Evolutionary conservation across 30 jellyfish, hydroid and myxozoan species (phyloP), one percentile per base, ranked within the genome.

Genomic region (Cassiopea xamachana): DNA sequence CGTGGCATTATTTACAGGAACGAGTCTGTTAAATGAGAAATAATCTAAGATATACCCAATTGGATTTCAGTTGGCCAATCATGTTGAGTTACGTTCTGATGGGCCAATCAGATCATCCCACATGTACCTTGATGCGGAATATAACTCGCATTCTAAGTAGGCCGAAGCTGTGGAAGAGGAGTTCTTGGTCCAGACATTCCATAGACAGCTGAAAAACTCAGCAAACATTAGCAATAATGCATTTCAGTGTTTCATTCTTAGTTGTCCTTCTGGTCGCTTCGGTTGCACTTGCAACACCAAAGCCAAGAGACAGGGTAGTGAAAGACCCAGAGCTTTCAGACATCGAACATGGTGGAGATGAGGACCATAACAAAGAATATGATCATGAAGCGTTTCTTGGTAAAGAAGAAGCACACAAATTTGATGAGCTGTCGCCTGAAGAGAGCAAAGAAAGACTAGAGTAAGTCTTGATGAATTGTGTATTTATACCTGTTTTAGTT

Each of bases 321-420:
- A 85, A 89, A 15, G 98, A 88, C 70, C 89, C 89, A 1, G 97
- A 88, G 43, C 87, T 93, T 0, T 93, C 98, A 7, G 86, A 85
- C n/a, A 64, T 90, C 71, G 95, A 69, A 60, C 98, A 93, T 77
- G 91, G 80, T n/a, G 84, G 73, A 45, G 95, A 73, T 77, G 89
- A 46, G 9, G 98, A 88, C 10, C 98, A 94, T 84, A 94, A 94
- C 89, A 87, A 89, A 43, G 98, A 94, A 60, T 94, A 94, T 60
- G 98, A 94, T 90, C 98, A 94, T 89, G 98, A 94, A 75, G 98
- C 98, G 4, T 94, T 94, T 77, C 93, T 94, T n/a, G 98, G 98
- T 18, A 85, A 90, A 86, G 97, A 94, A 60, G 98, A 92, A 69
- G 98, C 98, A 12, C 77, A 96, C 46, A 84, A 91, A 87, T 94